Conservation (phyloP, 23 tunicate species). For the Diplosoma virens region DNA sequence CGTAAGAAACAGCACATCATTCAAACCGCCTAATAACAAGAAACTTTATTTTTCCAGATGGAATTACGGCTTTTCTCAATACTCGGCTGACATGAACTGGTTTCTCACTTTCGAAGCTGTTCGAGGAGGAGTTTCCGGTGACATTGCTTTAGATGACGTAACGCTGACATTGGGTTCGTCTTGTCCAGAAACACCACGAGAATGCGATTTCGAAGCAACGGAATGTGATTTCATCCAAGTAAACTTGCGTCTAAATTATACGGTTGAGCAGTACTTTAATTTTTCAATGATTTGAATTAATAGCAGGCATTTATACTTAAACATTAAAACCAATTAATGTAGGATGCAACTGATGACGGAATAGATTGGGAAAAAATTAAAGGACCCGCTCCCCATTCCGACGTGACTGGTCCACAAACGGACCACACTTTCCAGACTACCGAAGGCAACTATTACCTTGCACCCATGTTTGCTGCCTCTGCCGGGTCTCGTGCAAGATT, state of each 20-base stretch:
- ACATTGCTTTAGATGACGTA: slow-evolving; percentile 93
- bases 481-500: slow-evolving; percentile 27
- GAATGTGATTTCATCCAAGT: slow-evolving; percentile 71
- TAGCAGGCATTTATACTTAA: background rate
- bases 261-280: too few species aligned
- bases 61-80: slow-evolving; percentile 67
- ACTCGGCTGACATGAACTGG: slow-evolving; percentile 32
- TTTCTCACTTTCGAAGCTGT: slow-evolving; percentile 57
- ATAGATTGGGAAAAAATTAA: slow-evolving; percentile 42
- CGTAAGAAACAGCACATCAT: too few species aligned
- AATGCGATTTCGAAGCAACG: slow-evolving; percentile 82
- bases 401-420: slow-evolving; percentile 67
- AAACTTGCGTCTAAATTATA: too few species aligned
- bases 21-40: too few species aligned
- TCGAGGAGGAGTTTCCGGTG: slow-evolving; percentile 77
- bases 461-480: slow-evolving; percentile 35
- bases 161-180: slow-evolving; percentile 31
- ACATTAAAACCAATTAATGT: background rate
- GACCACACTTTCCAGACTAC: slow-evolving; percentile 87
- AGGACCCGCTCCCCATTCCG: slow-evolving; percentile 57
- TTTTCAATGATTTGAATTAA: background rate
- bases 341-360: slow-evolving; percentile 52
- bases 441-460: slow-evolving; percentile 67
- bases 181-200: slow-evolving; percentile 60
- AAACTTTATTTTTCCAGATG: slow-evolving; percentile 53